Conservation (phyloP, 2,888 invertebrate genomes). For the Cabera pusaria region DNA sequence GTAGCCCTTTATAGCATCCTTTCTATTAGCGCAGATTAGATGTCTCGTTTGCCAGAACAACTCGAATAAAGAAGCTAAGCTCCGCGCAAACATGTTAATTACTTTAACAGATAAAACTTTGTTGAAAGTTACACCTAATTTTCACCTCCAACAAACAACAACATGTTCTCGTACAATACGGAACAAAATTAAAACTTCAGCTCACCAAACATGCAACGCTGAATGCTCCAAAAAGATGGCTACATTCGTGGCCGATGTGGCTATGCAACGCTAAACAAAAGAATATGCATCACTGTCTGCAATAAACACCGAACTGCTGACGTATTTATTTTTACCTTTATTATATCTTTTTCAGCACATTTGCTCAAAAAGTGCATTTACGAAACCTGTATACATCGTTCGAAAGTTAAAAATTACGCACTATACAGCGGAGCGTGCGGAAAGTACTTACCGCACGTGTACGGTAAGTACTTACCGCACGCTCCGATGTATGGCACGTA, state of each 20-base stretch:
- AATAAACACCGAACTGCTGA: no score
- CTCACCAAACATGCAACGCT: constrained; percentile 15
- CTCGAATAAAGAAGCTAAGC: constrained; percentile 16
- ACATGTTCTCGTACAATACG: constrained; percentile 13
- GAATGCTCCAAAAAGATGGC: constrained; percentile 9
- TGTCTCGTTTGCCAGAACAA: constrained; percentile 8
- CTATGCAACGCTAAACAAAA: constrained; percentile 1
- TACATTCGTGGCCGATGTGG: constrained; percentile 7
- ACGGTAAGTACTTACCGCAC: no score
- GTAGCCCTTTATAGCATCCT: background rate
- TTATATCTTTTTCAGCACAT: no score
- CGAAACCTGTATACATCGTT: no score
- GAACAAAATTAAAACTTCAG: constrained; percentile 24
- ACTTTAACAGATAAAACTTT: constrained; percentile 24
- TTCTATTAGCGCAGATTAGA: constrained; percentile 11
- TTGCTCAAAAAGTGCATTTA: no score
- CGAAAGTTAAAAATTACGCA: no score
- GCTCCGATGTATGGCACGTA: no score
- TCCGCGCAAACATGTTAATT: constrained; percentile 22
- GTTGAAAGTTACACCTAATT: constrained; percentile 24
- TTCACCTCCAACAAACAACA: constrained; percentile 22
- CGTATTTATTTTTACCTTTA: no score
- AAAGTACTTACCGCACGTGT: no score
- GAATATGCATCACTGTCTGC: constrained; percentile 5
- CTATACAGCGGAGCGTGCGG: no score